Evolutionary conservation across 2,888 invertebrate genomes (phyloP), one percentile per base, ranked within the genome.

Genomic region (Candidula unifasciata): DNA sequence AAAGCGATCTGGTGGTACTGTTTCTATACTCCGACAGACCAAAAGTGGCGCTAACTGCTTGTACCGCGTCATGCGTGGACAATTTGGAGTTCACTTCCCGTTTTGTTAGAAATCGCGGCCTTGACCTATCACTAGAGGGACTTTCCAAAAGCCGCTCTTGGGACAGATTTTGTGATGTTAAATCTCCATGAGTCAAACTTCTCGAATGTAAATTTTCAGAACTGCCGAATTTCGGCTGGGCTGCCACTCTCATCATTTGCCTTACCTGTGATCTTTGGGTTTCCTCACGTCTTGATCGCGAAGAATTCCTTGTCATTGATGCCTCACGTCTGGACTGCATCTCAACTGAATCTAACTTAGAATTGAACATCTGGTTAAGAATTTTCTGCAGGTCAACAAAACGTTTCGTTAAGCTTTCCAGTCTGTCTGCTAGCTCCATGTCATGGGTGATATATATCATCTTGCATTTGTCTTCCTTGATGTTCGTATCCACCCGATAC

Each of bases 321-420:
- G 18, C 60, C 5, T 10, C 8, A 52, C 44, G 8, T 24, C 13
- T 60, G n/a, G 13, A 21, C 18, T 60, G 24, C n/a, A 60, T 60
- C 5, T 21, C 18, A 21, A 60, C 6, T 21, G 60, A n/a, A 60
- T n/a, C 60, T 24, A n/a, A 24, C n/a, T 27, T n/a, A 27, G 18
- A 73, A n/a, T 44, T 73, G 52, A 44, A 73, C 73, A n/a, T 52
- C n/a, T 52, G 44, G n/a, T n/a, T 24, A 21, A 73, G 27, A 6
- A 44, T 44, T 52, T 73, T 73, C 73, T 73, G 73, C 13, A 73
- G n/a, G 35, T 73, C 73, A 37, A 73, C 44, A 16, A 73, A 73
- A 33, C 73, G 73, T 27, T 73, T 73, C 6, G 73, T 73, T 27
- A 73, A 13, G 13, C n/a, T 52, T 13, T 73, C 73, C 21, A 74